These are phyloP conservation scores for Hucho hucho DNA, from an alignment of 2,113 vertebrate species.

Conservation along the genomic window DNA sequence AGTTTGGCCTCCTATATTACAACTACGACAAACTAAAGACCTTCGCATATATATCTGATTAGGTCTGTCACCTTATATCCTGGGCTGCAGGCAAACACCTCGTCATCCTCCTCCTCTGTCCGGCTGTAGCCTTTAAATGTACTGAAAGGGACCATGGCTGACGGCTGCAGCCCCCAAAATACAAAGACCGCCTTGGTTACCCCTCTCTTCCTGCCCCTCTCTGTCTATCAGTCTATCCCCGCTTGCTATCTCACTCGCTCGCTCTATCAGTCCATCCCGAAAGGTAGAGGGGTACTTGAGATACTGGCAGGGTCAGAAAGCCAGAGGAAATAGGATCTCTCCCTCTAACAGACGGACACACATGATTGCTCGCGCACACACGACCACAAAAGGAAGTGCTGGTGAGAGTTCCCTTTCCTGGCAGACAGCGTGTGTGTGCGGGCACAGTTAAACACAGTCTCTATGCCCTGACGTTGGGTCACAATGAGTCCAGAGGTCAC, in stretches of 20 bases:
- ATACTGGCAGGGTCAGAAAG: not conserved
- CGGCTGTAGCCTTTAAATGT: constrained; percentile 57
- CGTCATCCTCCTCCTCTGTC: constrained; percentile 58
- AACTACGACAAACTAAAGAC: not conserved
- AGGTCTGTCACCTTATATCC: constrained; percentile 53
- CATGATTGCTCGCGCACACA: not conserved
- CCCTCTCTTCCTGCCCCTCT: not conserved
- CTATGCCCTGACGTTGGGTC: not conserved
- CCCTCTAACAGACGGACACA: not conserved
- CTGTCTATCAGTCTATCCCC: not conserved
- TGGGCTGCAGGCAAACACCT: constrained; percentile 57
- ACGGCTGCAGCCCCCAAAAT: not conserved
- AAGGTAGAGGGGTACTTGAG: constrained; percentile 2
- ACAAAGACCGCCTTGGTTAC: constrained; percentile 3
- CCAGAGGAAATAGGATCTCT: constrained; percentile 7
- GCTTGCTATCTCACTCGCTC: not conserved
- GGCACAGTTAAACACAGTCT: not conserved
- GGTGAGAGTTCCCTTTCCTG: not conserved
- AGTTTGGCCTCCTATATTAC: not conserved
- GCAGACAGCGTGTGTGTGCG: constrained; percentile 1
- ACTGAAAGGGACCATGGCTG: constrained; percentile 57
- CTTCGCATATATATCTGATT: too few relatives aligned
- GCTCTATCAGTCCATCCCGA: not conserved
- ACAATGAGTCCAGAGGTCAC: not conserved
- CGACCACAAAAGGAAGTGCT: constrained; percentile 11